These are phyloP conservation scores for Battus philenor DNA, from an alignment of 1,140 invertebrate species.

Conservation along the genomic window DNA sequence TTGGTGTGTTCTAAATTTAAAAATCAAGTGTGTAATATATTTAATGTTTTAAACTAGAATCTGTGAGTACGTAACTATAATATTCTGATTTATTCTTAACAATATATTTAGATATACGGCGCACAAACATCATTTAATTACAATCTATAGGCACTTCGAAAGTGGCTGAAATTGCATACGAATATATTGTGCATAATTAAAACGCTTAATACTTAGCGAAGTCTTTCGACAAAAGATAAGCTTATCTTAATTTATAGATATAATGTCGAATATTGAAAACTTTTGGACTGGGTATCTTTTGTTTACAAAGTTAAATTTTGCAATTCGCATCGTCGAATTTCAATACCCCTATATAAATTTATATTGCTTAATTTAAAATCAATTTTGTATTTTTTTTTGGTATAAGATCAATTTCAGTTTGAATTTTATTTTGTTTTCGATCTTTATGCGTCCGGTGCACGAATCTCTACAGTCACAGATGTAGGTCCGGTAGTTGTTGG, in stretches of 20 bases:
- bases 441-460: conserved; percentile 56
- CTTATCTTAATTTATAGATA: conserved; percentile 50
- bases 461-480: conserved; percentile 66
- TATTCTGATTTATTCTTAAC: conserved; percentile 25
- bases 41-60: too few species aligned
- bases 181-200: conserved; percentile 42
- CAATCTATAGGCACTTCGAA: conserved; percentile 63
- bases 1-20: conserved; percentile 53
- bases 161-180: conserved; percentile 47
- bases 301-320: conserved; percentile 18
- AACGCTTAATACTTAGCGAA: conserved; percentile 44
- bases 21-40: conserved; percentile 31
- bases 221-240: conserved; percentile 33
- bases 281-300: conserved; percentile 53
- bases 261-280: conserved; percentile 67
- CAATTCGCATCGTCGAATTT: neutral
- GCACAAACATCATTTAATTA: conserved; percentile 38
- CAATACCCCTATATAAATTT: too few species aligned
- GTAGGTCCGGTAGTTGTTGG: conserved; percentile 62
- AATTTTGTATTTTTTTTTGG: neutral
- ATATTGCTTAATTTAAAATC: too few species aligned
- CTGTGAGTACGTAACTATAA: conserved; percentile 22
- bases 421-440: neutral
- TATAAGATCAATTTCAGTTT: neutral
- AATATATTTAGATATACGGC: conserved; percentile 24